A percentile compares a stretch with the other conserved stretches of the same genome.
Conservation (phyloP, 37 sponge, comb jelly and placozoan genomes). For the Eunapius fragilis region DNA sequence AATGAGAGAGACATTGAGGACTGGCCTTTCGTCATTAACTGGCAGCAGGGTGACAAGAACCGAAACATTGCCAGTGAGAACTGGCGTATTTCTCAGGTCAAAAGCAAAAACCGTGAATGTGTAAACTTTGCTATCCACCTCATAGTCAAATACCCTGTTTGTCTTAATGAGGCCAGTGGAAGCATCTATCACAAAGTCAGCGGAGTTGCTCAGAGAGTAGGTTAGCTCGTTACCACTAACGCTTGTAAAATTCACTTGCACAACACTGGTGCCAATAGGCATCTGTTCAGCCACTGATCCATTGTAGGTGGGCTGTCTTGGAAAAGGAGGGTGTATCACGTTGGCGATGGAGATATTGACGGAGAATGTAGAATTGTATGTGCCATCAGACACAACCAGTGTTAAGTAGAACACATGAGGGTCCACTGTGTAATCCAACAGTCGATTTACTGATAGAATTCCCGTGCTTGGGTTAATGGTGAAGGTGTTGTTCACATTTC, state of each 20-base stretch:
- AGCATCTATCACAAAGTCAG: constrained; percentile 9
- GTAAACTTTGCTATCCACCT: constrained; percentile 21
- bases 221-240: constrained; percentile 26
- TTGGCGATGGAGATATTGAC: constrained; percentile 38
- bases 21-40: constrained; percentile 74
- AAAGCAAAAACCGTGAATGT: constrained; percentile 50
- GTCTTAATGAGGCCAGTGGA: constrained; percentile 39
- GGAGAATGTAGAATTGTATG: constrained; percentile 10
- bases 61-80: constrained; percentile 11
- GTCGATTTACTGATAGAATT: constrained; percentile 17
- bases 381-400: constrained; percentile 50
- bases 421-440: constrained; percentile 50
- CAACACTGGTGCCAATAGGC: constrained; percentile 15
- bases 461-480: constrained; percentile 40
- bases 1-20: background rate
- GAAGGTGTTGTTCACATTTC: constrained; percentile 38
- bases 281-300: constrained; percentile 44
- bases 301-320: constrained; percentile 3
- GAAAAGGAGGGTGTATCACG: constrained; percentile 54
- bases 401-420: constrained; percentile 16
- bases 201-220: constrained; percentile 26
- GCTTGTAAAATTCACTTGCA: constrained; percentile 55
- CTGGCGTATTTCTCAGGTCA: constrained; percentile 43
- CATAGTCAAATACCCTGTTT: constrained; percentile 59
- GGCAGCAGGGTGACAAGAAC: constrained; percentile 56